Base-by-base conservation (phyloP, 2,113 vertebrate species). In the Zosterops lateralis region DNA sequence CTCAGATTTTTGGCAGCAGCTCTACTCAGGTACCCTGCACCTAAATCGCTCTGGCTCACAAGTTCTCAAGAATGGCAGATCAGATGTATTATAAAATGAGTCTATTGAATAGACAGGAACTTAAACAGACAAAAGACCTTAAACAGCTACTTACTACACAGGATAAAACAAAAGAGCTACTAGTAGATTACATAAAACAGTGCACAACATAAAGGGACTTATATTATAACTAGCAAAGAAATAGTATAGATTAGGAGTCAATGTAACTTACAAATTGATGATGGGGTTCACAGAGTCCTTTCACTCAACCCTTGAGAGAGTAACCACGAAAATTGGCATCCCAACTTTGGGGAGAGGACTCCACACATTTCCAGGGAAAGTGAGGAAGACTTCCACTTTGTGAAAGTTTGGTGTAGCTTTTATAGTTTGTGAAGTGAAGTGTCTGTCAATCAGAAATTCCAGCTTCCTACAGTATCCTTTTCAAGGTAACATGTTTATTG, bases 171-270 rank as follows among this genome's bases (percentile, higher is more conserved):
- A 20, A 82, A 61, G 5, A 36, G 25, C 32, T 60, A 24, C 15
- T 29, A 8, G 14, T 60, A 40, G 53, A 22, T 44, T 36, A 29
- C 32, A 31, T 61, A 31, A 82, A 34, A 20, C 7, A 16, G 25
- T 20, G 32, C 4, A 31, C 0, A 0, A 36, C 17, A 31, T 53
- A 62, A 44, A 71, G 38, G 5, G 11, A 36, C 3, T 16, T 51
- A 8, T 44, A 25, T 36, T 53, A 19, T 29, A 53, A 24, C 13
- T 44, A 53, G 12, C 17, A 51, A 53, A 44, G 47, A 61, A 31
- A 53, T 25, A 31, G 7, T 71, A 17, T 10, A 53, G 16, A 7
- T 44, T 44, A 44, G 56, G 32, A 16, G 5, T 25, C 10, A 51
- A 2, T 44, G 21, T 47, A 26, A 57, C 0, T 61, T 60, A 19